Evolutionary conservation across 2,113 vertebrate genomes (phyloP).

Genomic region (Genyomyrus donnyi): DNA sequence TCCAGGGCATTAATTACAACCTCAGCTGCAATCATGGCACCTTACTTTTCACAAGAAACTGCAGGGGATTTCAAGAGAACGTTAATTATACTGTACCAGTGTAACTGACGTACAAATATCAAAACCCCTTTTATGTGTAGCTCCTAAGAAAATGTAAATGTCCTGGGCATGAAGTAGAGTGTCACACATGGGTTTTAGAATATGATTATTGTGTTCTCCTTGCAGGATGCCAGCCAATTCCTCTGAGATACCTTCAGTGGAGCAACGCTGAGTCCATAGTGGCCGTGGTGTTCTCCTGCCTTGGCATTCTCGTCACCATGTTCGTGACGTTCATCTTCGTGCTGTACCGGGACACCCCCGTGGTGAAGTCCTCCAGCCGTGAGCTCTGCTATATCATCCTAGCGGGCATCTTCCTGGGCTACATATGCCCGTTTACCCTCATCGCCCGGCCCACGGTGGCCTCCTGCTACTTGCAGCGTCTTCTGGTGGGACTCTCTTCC

Average conservation of each 20-base stretch:
- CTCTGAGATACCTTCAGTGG: constrained; percentile 86
- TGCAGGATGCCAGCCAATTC: constrained; percentile 80
- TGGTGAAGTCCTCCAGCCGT: constrained; percentile 94
- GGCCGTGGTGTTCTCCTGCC: constrained; percentile 87
- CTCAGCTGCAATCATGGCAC: neutral
- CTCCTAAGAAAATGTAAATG: neutral
- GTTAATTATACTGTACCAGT: neutral
- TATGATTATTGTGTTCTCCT: constrained; percentile 1
- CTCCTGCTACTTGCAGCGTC: constrained; percentile 91
- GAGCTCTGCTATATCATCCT: constrained; percentile 97
- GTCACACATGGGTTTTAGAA: neutral
- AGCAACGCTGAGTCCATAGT: constrained; percentile 90
- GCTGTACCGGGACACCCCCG: constrained; percentile 89
- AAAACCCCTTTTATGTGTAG: neutral
- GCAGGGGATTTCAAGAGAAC: neutral
- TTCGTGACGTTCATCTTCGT: constrained; percentile 94
- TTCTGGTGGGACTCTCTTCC: constrained; percentile 88
- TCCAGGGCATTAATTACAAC: neutral
- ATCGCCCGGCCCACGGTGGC: constrained; percentile 82
- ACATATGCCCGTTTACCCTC: constrained; percentile 90
- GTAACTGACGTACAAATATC: neutral
- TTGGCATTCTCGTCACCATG: constrained; percentile 90
- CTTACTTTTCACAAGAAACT: neutral
- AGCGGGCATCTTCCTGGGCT: constrained; percentile 92
- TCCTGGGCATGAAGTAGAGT: neutral